phyloP scores from a whole-genome alignment of 1,140 invertebrate genomes.

The Hestina assimilis region DNA sequence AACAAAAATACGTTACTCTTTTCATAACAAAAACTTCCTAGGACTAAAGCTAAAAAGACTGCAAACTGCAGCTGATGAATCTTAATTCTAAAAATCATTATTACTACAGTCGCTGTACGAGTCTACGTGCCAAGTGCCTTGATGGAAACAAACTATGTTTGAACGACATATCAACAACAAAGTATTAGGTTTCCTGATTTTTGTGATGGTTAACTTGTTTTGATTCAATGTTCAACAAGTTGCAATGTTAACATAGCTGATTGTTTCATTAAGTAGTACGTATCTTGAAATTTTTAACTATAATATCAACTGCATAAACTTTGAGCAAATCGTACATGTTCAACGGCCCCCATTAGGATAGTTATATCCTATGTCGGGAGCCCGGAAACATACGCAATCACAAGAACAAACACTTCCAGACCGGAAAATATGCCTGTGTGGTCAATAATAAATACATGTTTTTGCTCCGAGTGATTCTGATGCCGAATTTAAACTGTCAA shows the following conservation, averaged over 20 bases:
- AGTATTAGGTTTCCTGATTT: conserved; percentile 19
- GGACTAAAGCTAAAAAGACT: neutral
- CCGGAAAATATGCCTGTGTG: too few species aligned
- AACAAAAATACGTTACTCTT: conserved; percentile 41
- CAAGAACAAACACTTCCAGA: too few species aligned
- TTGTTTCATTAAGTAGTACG: neutral
- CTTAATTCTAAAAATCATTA: neutral
- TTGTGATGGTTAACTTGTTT: neutral
- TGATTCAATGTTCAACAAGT: neutral
- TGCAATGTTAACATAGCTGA: neutral
- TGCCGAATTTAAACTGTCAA: too few species aligned
- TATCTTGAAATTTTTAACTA: too few species aligned
- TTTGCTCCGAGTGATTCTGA: too few species aligned
- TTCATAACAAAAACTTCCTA: conserved; percentile 38
- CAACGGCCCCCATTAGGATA: too few species aligned
- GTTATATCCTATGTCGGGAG: too few species aligned
- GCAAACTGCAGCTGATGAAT: neutral
- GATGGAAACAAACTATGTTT: conserved; percentile 1
- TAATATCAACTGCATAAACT: too few species aligned
- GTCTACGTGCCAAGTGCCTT: neutral
- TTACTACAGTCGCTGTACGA: neutral
- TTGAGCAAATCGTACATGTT: too few species aligned
- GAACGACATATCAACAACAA: conserved; percentile 8
- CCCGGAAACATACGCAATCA: too few species aligned
- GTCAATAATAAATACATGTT: too few species aligned